phyloP scores from a whole-genome alignment of 2,797 vertebrate species.

The Limosa lapponica region DNA sequence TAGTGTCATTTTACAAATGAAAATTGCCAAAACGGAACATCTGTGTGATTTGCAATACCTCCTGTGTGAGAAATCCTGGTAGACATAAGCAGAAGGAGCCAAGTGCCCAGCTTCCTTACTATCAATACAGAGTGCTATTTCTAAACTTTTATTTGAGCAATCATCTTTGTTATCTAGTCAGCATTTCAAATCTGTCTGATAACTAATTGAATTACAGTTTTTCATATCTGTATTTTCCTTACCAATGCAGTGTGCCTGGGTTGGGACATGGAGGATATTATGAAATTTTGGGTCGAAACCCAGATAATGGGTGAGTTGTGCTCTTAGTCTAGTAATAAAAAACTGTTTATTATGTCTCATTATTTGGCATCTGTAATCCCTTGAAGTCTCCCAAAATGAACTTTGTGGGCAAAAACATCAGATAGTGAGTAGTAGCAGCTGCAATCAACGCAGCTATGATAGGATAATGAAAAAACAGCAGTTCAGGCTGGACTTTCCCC shows the following conservation, averaged over 20 bases:
- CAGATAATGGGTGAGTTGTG: background rate
- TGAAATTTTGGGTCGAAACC: background rate
- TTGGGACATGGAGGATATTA: background rate
- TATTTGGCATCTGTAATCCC: background rate
- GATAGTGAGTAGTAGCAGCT: background rate
- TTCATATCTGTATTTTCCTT: background rate
- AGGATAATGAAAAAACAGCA: background rate
- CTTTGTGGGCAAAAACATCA: background rate
- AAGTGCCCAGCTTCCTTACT: background rate
- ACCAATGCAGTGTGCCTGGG: background rate
- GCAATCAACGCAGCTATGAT: background rate
- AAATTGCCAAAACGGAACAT: background rate
- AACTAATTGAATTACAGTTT: background rate
- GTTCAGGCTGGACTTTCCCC: background rate
- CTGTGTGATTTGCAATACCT: background rate
- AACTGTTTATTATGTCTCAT: rapidly evolving
- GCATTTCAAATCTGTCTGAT: background rate
- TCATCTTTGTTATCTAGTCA: background rate
- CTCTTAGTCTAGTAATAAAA: background rate
- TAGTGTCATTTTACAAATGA: background rate
- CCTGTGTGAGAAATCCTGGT: background rate
- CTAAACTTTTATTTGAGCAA: background rate
- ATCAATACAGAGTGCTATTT: background rate
- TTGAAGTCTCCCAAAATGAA: background rate
- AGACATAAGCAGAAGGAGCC: background rate